Evolutionary conservation across 2,113 vertebrate species (phyloP).

Genomic region (Solea senegalensis): DNA sequence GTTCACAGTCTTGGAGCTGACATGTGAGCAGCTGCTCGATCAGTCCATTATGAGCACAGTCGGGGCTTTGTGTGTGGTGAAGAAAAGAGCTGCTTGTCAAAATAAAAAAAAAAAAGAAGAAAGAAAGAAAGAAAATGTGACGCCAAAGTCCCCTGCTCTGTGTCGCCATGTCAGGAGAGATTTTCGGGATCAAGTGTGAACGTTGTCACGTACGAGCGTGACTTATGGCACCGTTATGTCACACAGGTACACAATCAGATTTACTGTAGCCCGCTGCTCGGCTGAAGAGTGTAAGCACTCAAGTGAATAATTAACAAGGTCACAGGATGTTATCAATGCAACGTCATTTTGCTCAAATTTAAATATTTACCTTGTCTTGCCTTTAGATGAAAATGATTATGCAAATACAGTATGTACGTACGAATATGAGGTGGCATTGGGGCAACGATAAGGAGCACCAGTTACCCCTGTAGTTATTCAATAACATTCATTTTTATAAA

Average conservation of each 20-base stretch:
- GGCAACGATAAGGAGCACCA: not conserved
- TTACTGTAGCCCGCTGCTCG: conserved; percentile 35
- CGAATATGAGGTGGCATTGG: not conserved
- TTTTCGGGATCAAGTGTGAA: conserved; percentile 58
- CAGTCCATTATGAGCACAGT: conserved; percentile 69
- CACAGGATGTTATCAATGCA: conserved; percentile 25
- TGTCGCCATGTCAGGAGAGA: conserved; percentile 52
- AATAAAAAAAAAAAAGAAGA: too few species aligned
- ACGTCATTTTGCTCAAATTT: conserved; percentile 15
- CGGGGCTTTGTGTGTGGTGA: conserved; percentile 66
- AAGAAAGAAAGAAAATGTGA: conserved; percentile 33
- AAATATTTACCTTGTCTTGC: conserved; percentile 22
- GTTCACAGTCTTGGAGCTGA: conserved; percentile 52
- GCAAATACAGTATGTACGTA: not conserved
- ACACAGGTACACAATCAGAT: conserved; percentile 24
- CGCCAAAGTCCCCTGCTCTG: conserved; percentile 42
- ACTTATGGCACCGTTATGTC: conserved; percentile 26
- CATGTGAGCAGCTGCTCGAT: conserved; percentile 69
- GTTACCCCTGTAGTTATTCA: not conserved
- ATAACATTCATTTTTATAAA: not conserved
- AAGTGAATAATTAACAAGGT: conserved; percentile 33
- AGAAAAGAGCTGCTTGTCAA: conserved; percentile 70
- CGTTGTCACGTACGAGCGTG: conserved; percentile 63
- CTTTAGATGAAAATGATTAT: conserved; percentile 1
- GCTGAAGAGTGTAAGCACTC: conserved; percentile 13